Conservation (phyloP, 1,140 invertebrate species). For the Micrasema minimum region DNA sequence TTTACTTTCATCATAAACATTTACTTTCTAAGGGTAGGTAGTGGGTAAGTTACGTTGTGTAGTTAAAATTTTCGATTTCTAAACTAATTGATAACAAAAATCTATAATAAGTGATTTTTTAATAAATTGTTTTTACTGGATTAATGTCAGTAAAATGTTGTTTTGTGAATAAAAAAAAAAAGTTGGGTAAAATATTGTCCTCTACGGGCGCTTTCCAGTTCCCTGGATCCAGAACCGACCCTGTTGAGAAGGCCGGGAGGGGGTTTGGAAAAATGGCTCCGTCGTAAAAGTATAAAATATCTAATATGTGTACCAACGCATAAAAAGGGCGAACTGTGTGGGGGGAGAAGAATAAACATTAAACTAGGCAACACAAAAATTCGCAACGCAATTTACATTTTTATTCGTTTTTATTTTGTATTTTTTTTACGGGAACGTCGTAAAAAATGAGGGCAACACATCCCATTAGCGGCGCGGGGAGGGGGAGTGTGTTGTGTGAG, state of each 20-base stretch:
- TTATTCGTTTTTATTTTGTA: conserved; percentile 55
- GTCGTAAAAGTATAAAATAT: conserved; percentile 55
- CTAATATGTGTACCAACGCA: conserved; percentile 52
- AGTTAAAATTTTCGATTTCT: too few species aligned
- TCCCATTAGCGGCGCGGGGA: conserved; percentile 51
- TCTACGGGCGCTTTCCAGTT: too few species aligned
- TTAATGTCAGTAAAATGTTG: too few species aligned
- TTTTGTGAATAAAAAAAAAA: too few species aligned
- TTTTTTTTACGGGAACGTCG: conserved; percentile 54
- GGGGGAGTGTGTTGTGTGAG: conserved; percentile 12
- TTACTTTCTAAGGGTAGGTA: too few species aligned
- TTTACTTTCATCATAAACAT: too few species aligned
- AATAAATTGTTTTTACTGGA: too few species aligned
- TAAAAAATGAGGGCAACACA: conserved; percentile 55
- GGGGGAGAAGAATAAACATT: conserved; percentile 54
- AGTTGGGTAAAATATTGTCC: too few species aligned
- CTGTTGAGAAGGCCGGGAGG: background rate
- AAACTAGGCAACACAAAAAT: conserved; percentile 55
- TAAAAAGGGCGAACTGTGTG: conserved; percentile 49
- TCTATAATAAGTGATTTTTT: too few species aligned
- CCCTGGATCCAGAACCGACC: too few species aligned
- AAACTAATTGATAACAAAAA: too few species aligned
- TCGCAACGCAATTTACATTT: conserved; percentile 55
- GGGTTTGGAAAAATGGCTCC: conserved; percentile 48
- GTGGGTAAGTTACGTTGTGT: too few species aligned